A percentile compares a stretch with the other conserved stretches of the same genome.
phyloP scores from a whole-genome alignment of 2,797 vertebrate species.

The Dendrocincla fuliginosa region DNA sequence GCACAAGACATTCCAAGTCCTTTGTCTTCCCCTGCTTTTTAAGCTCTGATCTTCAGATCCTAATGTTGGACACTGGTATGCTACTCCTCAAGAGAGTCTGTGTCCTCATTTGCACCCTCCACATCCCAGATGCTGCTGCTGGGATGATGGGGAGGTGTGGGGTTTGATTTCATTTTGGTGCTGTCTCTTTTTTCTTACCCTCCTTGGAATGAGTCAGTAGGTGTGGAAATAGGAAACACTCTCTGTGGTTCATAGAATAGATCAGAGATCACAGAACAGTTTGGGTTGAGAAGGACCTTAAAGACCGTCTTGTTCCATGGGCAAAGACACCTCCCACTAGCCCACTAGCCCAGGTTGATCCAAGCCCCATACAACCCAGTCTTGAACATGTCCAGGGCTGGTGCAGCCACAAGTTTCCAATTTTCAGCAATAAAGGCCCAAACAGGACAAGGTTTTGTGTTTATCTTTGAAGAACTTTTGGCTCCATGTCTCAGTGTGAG shows the following conservation, averaged over 20 bases:
- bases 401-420: not conserved
- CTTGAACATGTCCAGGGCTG: not conserved
- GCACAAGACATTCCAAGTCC: not conserved
- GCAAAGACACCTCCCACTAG: not conserved
- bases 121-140: not conserved
- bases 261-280: not conserved
- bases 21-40: not conserved
- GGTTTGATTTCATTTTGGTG: not conserved
- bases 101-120: not conserved
- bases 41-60: not conserved
- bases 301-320: not conserved
- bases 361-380: not conserved
- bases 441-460: rapidly evolving
- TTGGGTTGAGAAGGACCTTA: not conserved
- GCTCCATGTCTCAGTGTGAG: not conserved
- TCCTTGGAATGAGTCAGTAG: not conserved
- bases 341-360: not conserved
- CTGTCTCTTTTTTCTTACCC: not conserved
- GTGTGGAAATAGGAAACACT: not conserved
- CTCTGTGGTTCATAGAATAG: not conserved
- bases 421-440: not conserved
- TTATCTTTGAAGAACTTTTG: not conserved
- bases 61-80: not conserved
- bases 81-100: not conserved
- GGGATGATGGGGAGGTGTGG: not conserved